Evolutionary conservation across 2,113 vertebrate species (phyloP), one percentile per base, ranked within the genome.

Genomic region (Petroica traversi): DNA sequence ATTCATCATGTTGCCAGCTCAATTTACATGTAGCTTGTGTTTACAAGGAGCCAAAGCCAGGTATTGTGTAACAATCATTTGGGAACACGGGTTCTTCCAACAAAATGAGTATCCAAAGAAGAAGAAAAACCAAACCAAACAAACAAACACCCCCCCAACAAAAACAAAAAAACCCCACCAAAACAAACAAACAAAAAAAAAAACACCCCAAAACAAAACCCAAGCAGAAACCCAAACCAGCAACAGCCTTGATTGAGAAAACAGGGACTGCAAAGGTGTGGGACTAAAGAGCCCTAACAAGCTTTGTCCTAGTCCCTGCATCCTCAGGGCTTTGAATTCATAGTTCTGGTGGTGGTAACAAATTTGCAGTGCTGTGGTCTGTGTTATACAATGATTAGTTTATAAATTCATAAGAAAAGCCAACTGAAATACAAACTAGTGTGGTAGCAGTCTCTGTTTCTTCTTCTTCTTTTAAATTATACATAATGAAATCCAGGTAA

Each of bases 341-440:
- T 12, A 31, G 24, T 58, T 82, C 28, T 64, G 34, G 15, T 68
- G 48, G 14, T 36, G 48, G 38, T 16, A 33, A 75, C 40, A 45
- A 38, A 41, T 71, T 23, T 64, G 17, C 16, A 48, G 18, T 38
- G 28, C 15, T 51, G 31, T 12, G 7, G 11, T 51, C 57, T 48
- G 3, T 69, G 33, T 38, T 80, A 3, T 34, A 24, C 19, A 33
- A 14, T 0, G 0, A 34, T 74, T 48, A 34, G 17, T 66, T 73
- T 64, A 72, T 36, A 55, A 76, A 58, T 48, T 41, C 19, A 3
- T 74, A 22, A 61, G 61, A 58, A 84, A 72, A 64, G 31, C 29
- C 66, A 49, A 40, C 57, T 23, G 48, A 92, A 94, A 87, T 45
- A 19, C 45, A 69, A 51, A n/a, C 10, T 31, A 48, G 11, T 40